A percentile compares a stretch with the other conserved stretches of the same genome.
phyloP scores from a whole-genome alignment of 2,888 invertebrate genomes.

The Pantelozetes paolii region DNA sequence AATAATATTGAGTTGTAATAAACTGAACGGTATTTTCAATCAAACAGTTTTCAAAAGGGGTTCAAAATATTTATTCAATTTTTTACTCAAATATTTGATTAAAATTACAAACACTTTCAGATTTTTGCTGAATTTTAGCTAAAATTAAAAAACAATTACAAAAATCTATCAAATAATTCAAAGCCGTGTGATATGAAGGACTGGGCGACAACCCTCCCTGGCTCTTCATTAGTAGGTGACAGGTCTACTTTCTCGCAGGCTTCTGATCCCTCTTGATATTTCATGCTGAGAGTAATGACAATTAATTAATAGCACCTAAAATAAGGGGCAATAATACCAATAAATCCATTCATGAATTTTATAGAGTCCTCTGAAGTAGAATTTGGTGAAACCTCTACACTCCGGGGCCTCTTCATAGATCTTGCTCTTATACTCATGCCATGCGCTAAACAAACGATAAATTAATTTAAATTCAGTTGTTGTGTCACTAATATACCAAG shows the following conservation, averaged over 20 bases:
- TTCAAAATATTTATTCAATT: no score
- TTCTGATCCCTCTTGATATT: neutral
- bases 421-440: conserved; percentile 1
- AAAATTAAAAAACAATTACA: no score
- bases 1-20: no score
- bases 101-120: no score
- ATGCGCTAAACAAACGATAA: neutral
- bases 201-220: neutral
- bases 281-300: neutral
- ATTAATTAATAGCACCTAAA: neutral
- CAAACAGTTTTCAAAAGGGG: no score
- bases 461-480: neutral
- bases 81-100: no score
- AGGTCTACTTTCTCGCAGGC: neutral
- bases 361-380: neutral
- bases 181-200: neutral
- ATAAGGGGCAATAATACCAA: neutral
- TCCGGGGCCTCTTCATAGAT: conserved; percentile 5
- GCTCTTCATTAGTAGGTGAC: neutral
- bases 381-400: neutral
- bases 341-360: neutral
- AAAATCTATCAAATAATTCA: neutral
- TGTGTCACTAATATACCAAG: neutral
- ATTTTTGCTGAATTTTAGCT: neutral
- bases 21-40: no score